Base-by-base conservation (phyloP, 2,797 vertebrate species). In the Fringilla coelebs region DNA sequence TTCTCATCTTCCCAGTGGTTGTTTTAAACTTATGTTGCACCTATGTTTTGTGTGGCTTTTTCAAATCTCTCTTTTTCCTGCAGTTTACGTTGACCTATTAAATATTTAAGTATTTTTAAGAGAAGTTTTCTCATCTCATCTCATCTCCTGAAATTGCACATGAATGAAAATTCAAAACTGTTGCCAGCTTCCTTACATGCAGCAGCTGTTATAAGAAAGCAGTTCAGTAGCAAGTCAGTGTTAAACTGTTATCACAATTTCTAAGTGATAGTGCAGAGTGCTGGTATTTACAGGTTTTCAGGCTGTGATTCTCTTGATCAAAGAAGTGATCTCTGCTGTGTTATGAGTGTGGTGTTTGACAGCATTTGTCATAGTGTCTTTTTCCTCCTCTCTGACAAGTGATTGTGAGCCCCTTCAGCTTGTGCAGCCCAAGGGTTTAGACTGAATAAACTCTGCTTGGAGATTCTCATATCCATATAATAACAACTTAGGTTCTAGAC, bases 191-290 rank as follows among this genome's bases (percentile, higher is more conserved):
- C 83, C 81, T 89, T 94, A 80, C 26, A 41, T 93, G 31, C 49
- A 95, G 79, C 93, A 98, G 90, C 96, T 97, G 95, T 88, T 90
- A 54, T 52, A 79, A 90, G 90, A 73, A 92, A 92, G 3, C 70
- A 81, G 90, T 92, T 96, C 93, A 84, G 88, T 76, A 48, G 84
- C 63, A 84, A 68, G 95, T 95, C 77, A 48, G 72, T 74, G 83
- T 83, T 92, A 90, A 91, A 86, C 77, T 90, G 82, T 92, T 90
- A 68, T 40, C 70, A 49, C 54, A 8, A 15, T 85, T 87, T 77
- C 67, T 74, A 74, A 88, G 90, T 87, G 91, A 62, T 80, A 34
- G 55, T 66, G 79, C 41, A 54, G 85, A 72, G 62, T 66, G 81
- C 66, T 95, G 83, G 57, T 94, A 89, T 94, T 94, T 95, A 48